phyloP scores from a whole-genome alignment of 2,888 invertebrate genomes.

The Hirtodrosophila duncani region DNA sequence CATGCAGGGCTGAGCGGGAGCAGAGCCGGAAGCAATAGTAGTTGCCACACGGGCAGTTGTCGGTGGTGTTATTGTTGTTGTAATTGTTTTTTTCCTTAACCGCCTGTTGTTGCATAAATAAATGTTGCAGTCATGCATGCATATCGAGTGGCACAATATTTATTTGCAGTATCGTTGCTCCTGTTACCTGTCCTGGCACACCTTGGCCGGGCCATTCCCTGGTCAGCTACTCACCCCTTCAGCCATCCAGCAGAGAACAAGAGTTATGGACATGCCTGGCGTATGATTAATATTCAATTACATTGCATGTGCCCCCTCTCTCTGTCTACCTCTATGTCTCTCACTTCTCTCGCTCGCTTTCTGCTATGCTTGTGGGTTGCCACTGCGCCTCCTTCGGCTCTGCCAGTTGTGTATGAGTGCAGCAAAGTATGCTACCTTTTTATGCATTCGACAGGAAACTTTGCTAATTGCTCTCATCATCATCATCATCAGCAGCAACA shows the following conservation, averaged over 20 bases:
- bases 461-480: conserved; percentile 60
- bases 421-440: conserved; percentile 30
- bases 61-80: conserved; percentile 14
- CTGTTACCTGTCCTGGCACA: conserved; percentile 21
- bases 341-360: no score
- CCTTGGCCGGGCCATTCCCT: conserved; percentile 32
- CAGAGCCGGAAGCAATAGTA: conserved; percentile 8
- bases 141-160: conserved; percentile 14
- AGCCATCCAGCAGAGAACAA: conserved; percentile 39
- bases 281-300: conserved; percentile 70
- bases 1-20: conserved; percentile 27
- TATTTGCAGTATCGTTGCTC: conserved; percentile 14
- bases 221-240: not conserved
- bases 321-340: conserved; percentile 10
- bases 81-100: conserved; percentile 15
- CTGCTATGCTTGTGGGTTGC: no score
- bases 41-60: conserved; percentile 11
- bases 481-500: conserved; percentile 8
- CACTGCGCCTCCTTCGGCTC: no score
- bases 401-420: conserved; percentile 1
- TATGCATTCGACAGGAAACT: conserved; percentile 41
- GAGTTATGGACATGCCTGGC: conserved; percentile 57
- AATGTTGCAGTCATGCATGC: conserved; percentile 29
- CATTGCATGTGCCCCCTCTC: conserved; percentile 44
- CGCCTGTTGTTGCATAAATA: conserved; percentile 46